Conservation (phyloP, 2,888 invertebrate genomes). For the Eristalis arbustorum region DNA sequence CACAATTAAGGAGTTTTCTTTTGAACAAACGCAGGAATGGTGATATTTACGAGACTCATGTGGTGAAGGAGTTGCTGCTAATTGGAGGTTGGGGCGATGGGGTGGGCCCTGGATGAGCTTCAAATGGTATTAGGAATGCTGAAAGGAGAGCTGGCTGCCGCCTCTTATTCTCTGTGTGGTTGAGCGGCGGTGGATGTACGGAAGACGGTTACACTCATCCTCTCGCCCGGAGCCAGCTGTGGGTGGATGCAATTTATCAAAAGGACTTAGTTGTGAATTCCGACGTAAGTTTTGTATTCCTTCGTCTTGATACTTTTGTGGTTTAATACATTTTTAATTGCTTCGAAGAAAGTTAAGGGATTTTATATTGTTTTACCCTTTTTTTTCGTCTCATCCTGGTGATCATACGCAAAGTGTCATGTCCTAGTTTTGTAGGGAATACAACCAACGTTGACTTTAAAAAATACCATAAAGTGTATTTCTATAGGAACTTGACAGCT, state of each 20-base stretch:
- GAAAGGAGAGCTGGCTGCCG: conserved; percentile 35
- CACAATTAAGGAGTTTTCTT: conserved; percentile 70
- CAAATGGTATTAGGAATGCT: conserved; percentile 56
- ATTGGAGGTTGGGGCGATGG: conserved; percentile 41
- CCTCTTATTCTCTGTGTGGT: conserved; percentile 37
- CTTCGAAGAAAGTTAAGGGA: conserved; percentile 27
- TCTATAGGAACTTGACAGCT: no score
- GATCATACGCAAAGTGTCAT: not conserved
- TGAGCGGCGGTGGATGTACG: conserved; percentile 7
- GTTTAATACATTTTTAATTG: conserved; percentile 58
- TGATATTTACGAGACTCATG: conserved; percentile 69
- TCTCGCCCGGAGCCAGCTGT: conserved; percentile 46
- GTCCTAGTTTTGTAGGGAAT: not conserved
- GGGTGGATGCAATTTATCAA: conserved; percentile 68
- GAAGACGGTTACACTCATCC: not conserved
- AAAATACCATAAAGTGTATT: no score
- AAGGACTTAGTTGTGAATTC: conserved; percentile 58
- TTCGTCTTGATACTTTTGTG: conserved; percentile 32
- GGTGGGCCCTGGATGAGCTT: conserved; percentile 45
- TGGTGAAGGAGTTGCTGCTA: conserved; percentile 68
- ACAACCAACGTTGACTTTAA: not conserved
- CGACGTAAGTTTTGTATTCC: conserved; percentile 40
- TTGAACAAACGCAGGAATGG: conserved; percentile 53
- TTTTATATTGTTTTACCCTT: conserved; percentile 5
- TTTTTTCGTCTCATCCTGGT: not conserved